Evolutionary conservation across 2,797 vertebrate species (phyloP).

Genomic region (Momotus momota): DNA sequence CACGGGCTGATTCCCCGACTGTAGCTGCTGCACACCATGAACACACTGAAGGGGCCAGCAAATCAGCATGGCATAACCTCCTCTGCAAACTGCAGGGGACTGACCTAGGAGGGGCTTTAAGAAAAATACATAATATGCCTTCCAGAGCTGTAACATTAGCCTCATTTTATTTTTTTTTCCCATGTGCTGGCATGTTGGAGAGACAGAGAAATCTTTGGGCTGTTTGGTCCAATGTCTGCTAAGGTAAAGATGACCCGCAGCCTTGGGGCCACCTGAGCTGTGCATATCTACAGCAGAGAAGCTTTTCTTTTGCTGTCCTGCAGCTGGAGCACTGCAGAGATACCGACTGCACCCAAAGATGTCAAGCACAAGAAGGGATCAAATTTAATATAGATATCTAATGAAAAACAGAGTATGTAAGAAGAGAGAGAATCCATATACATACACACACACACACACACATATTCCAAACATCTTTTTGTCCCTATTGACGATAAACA

Average conservation of each 20-base stretch:
- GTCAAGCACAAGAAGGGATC: neutral
- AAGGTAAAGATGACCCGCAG: neutral
- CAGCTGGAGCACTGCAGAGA: neutral
- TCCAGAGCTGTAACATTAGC: neutral
- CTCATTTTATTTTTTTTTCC: neutral
- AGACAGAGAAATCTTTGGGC: neutral
- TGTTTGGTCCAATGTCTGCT: neutral
- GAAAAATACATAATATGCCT: neutral
- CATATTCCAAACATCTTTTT: neutral
- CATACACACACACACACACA: neutral
- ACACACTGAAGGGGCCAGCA: neutral
- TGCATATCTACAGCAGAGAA: neutral
- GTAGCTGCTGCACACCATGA: neutral
- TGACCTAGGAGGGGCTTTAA: neutral
- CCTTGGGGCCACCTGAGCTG: neutral
- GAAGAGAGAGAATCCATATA: neutral
- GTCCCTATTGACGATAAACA: neutral
- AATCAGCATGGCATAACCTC: neutral
- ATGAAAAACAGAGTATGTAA: neutral
- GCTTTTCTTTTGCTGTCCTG: neutral
- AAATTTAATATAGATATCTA: neutral
- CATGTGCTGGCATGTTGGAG: neutral
- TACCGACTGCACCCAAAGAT: neutral
- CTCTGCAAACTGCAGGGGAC: neutral
- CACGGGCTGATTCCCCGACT: neutral